These are phyloP conservation scores for Pangasius krempfi DNA, from an alignment of 2,797 vertebrate species.

Conservation along the genomic window DNA sequence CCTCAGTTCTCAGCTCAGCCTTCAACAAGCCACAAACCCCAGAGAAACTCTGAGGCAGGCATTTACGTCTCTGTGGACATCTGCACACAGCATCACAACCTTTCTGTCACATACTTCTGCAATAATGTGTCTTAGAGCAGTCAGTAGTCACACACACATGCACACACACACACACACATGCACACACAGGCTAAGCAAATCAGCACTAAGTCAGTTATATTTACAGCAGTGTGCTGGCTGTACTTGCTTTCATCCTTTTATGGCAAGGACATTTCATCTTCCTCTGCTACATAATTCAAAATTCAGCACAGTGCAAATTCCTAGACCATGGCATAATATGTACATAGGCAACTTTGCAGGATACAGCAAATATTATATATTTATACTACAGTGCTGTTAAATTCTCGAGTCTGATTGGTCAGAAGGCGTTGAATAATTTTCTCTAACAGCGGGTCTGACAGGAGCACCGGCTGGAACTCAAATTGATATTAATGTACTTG, in stretches of 20 bases:
- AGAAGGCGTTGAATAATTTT: background rate
- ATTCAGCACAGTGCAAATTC: background rate
- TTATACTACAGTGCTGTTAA: background rate
- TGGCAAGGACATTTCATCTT: slow-evolving; percentile 2
- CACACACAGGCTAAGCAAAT: background rate
- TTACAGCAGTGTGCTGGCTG: background rate
- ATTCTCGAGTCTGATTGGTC: background rate
- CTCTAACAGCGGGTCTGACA: background rate
- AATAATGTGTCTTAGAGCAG: background rate
- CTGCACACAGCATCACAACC: background rate
- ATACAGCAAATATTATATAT: background rate
- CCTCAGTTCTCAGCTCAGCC: background rate
- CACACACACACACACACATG: slow-evolving; percentile 1
- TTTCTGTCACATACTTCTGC: background rate
- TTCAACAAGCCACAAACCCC: background rate
- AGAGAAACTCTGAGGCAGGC: background rate
- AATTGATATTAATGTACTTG: background rate
- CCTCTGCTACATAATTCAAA: background rate
- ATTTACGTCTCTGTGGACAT: background rate
- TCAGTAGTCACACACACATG: background rate
- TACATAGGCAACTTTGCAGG: background rate
- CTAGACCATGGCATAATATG: background rate
- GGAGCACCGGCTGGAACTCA: background rate
- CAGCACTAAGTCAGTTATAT: background rate
- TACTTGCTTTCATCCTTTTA: background rate